Evolutionary conservation across 2,797 vertebrate species (phyloP).

Genomic region (Lophotriccus pileatus): DNA sequence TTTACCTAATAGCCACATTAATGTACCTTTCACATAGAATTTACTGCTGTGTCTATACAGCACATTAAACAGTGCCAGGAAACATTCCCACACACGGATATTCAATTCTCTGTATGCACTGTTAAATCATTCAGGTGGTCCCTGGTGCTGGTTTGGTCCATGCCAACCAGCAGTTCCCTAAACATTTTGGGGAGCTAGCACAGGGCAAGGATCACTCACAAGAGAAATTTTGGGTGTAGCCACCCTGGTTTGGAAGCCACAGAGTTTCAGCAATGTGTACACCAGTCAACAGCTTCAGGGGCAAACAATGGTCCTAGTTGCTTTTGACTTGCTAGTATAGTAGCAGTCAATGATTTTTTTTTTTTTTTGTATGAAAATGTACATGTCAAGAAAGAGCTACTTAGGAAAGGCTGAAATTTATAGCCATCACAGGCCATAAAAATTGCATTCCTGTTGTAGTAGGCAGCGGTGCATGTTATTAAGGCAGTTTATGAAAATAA

Average conservation of each 20-base stretch:
- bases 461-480: slow-evolving; percentile 12
- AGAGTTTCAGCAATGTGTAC: background rate
- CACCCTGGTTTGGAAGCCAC: background rate
- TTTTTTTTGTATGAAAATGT: background rate
- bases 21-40: background rate
- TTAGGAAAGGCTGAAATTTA: background rate
- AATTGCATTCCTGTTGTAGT: background rate
- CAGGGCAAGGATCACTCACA: background rate
- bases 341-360: background rate
- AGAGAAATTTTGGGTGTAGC: background rate
- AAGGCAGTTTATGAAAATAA: slow-evolving; percentile 1
- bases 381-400: background rate
- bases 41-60: background rate
- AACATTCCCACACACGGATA: rapidly evolving
- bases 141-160: background rate
- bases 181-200: background rate
- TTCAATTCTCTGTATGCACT: background rate
- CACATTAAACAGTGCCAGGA: background rate
- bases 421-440: background rate
- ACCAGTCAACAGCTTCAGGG: background rate
- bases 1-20: background rate
- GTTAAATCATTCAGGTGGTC: background rate
- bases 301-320: background rate
- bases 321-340: background rate
- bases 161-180: background rate